Percentiles rank a stretch among this genome's conserved stretches.
phyloP scores from a whole-genome alignment of 2,797 vertebrate species.

The Spondyliosoma cantharus region DNA sequence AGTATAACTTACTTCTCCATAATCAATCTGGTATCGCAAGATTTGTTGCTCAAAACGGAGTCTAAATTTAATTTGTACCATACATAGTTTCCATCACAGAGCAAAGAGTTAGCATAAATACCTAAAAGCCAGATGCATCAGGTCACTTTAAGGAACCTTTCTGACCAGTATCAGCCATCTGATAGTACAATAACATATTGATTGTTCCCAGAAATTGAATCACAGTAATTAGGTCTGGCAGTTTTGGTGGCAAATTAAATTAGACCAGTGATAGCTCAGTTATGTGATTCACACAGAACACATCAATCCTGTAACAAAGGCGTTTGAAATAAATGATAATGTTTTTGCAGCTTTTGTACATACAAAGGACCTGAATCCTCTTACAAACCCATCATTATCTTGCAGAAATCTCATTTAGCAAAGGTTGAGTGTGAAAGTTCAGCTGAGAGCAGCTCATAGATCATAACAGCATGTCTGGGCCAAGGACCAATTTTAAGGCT shows the following conservation, averaged over 20 bases:
- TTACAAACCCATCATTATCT: neutral
- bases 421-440: neutral
- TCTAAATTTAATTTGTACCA: neutral
- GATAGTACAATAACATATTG: conserved; percentile 13
- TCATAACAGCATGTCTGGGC: neutral
- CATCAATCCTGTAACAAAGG: conserved; percentile 7
- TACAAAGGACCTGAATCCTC: neutral
- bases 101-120: neutral
- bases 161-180: neutral
- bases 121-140: neutral
- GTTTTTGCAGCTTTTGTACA: neutral
- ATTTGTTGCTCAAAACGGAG: no score
- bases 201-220: conserved; percentile 33
- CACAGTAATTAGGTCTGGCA: conserved; percentile 30
- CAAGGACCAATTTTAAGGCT: neutral
- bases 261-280: neutral
- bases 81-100: neutral
- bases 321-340: neutral
- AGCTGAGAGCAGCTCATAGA: neutral
- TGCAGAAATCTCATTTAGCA: neutral
- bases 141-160: neutral
- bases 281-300: neutral
- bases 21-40: neutral
- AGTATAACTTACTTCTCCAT: neutral
- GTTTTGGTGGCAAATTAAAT: conserved; percentile 28